Percentiles rank a stretch among this genome's conserved stretches.
Evolutionary conservation across 2,888 invertebrate genomes (phyloP).

Genomic region (Cloeon dipterum): DNA sequence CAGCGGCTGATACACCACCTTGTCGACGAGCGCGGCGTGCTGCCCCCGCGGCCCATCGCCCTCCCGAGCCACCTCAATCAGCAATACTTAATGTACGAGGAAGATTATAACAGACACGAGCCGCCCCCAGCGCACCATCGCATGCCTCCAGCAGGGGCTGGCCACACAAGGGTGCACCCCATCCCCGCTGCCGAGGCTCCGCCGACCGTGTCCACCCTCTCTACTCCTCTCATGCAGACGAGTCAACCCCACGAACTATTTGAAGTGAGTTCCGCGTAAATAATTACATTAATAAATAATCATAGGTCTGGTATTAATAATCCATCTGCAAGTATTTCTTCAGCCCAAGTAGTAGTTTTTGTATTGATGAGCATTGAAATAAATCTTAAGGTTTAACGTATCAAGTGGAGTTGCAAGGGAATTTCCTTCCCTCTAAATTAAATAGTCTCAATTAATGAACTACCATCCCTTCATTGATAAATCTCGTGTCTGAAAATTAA

Average conservation of each 20-base stretch:
- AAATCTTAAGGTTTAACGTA: too few species aligned
- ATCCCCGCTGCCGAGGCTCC: constrained; percentile 24
- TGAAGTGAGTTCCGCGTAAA: constrained; percentile 54
- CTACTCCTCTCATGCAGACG: constrained; percentile 18
- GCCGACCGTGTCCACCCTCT: constrained; percentile 17
- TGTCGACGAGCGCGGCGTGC: not conserved
- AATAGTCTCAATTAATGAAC: too few species aligned
- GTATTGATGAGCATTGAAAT: too few species aligned
- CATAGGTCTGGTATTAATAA: too few species aligned
- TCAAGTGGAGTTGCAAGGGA: too few species aligned
- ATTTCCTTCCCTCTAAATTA: too few species aligned
- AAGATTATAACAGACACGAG: constrained; percentile 10
- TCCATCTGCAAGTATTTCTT: too few species aligned
- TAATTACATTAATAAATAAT: too few species aligned
- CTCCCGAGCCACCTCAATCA: constrained; percentile 7
- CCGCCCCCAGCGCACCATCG: constrained; percentile 15
- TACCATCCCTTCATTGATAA: too few species aligned
- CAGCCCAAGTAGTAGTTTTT: too few species aligned
- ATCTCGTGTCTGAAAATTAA: too few species aligned
- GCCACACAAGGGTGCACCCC: constrained; percentile 9
- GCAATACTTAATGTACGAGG: not conserved
- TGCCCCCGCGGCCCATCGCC: constrained; percentile 4
- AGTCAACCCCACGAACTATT: constrained; percentile 57
- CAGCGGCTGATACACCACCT: constrained; percentile 13
- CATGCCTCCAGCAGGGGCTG: constrained; percentile 15